phyloP scores from a whole-genome alignment of 1,140 invertebrate genomes.

The Nephila pilipes region DNA sequence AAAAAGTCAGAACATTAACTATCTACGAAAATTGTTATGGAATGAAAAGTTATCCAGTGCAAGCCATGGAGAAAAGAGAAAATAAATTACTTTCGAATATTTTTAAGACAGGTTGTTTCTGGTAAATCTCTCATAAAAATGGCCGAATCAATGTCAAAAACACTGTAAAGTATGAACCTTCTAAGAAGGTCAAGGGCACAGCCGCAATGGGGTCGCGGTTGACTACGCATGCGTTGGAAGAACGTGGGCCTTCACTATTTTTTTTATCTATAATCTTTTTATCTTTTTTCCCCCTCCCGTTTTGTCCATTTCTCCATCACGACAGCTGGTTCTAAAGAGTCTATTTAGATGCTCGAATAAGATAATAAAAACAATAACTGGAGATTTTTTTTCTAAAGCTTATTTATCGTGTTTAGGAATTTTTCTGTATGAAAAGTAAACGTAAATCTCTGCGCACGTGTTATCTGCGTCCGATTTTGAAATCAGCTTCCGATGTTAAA shows the following conservation, averaged over 20 bases:
- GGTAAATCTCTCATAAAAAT: background rate
- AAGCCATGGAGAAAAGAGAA: background rate
- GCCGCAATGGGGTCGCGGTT: background rate
- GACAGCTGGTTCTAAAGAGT: background rate
- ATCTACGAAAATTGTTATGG: no score
- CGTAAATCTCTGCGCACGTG: no score
- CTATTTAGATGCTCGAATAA: background rate
- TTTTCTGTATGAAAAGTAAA: no score
- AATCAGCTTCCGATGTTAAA: no score
- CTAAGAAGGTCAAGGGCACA: slow-evolving; percentile 61
- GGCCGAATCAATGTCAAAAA: slow-evolving; percentile 37
- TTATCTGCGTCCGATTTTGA: no score
- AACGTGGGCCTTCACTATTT: background rate
- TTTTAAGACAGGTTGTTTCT: background rate
- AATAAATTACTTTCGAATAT: background rate
- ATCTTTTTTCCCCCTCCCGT: no score
- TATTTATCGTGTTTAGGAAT: no score
- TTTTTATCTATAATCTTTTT: no score
- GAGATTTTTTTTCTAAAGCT: background rate
- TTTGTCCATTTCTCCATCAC: background rate
- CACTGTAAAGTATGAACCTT: slow-evolving; percentile 56
- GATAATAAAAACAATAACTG: background rate
- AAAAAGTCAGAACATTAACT: no score
- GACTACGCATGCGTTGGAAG: background rate
- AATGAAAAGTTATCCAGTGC: background rate